A percentile compares a stretch with the other conserved stretches of the same genome.
These are phyloP conservation scores for Physeter macrocephalus DNA, from an alignment of 2,113 vertebrate species.

Conservation along the genomic window DNA sequence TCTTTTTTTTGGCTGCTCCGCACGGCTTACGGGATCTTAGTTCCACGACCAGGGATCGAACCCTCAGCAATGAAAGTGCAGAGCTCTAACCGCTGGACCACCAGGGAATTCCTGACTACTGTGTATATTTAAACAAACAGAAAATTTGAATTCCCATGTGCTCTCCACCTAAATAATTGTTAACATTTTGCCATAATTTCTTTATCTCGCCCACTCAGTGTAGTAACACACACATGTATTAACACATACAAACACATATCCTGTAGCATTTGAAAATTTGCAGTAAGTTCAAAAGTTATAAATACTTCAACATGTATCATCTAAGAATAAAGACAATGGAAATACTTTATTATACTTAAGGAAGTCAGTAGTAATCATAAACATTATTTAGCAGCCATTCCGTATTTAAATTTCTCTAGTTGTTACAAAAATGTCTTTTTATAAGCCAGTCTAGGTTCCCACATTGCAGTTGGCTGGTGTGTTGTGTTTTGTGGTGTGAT, in stretches of 20 bases:
- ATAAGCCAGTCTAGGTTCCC: neutral
- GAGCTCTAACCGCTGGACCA: too few relatives aligned
- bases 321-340: neutral
- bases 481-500: neutral
- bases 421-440: neutral
- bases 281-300: neutral
- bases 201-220: neutral
- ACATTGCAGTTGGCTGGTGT: neutral
- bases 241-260: neutral
- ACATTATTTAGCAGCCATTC: neutral
- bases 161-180: neutral
- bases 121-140: neutral
- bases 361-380: neutral
- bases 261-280: neutral
- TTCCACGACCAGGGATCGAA: neutral
- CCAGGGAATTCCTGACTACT: neutral
- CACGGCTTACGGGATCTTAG: neutral
- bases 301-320: neutral
- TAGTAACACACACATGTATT: neutral
- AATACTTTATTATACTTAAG: neutral
- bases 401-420: neutral
- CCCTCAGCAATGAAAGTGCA: fast-evolving
- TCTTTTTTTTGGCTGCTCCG: neutral
- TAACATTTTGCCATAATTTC: neutral
- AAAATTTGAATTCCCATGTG: neutral